phyloP scores from a whole-genome alignment of 1,140 invertebrate genomes.

The Eupeodes corollae region DNA sequence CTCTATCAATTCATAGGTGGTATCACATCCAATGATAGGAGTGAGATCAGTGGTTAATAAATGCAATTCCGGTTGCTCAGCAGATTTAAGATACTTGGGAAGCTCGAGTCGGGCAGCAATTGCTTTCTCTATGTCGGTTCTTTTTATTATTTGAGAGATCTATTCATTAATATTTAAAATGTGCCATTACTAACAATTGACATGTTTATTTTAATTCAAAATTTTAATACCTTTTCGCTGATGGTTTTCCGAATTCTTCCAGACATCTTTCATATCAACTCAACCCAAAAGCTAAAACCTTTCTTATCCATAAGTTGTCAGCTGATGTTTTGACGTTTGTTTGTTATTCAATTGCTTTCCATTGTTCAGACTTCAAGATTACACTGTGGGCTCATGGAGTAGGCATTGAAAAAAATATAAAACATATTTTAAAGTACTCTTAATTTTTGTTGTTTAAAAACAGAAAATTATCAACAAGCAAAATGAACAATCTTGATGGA shows the following conservation, averaged over 20 bases:
- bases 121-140: slow-evolving; percentile 7
- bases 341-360: too few species aligned
- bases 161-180: neutral
- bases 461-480: too few species aligned
- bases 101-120: slow-evolving; percentile 18
- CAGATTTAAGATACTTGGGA: slow-evolving; percentile 7
- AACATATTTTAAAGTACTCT: too few species aligned
- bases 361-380: too few species aligned
- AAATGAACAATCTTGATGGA: slow-evolving; percentile 27
- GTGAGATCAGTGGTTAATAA: slow-evolving; percentile 15
- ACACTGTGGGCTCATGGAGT: too few species aligned
- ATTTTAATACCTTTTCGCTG: slow-evolving; percentile 19
- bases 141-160: slow-evolving; percentile 5
- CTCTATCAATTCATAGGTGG: slow-evolving; percentile 4
- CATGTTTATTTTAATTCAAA: neutral
- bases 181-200: neutral
- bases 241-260: slow-evolving; percentile 21
- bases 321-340: too few species aligned
- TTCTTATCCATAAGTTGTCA: too few species aligned
- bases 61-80: slow-evolving; percentile 15
- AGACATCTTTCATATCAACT: slow-evolving; percentile 10
- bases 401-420: too few species aligned
- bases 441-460: too few species aligned
- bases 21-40: slow-evolving; percentile 12
- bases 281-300: too few species aligned